These are phyloP conservation scores for Anhinga anhinga DNA, from an alignment of 2,113 vertebrate genomes.

Conservation along the genomic window DNA sequence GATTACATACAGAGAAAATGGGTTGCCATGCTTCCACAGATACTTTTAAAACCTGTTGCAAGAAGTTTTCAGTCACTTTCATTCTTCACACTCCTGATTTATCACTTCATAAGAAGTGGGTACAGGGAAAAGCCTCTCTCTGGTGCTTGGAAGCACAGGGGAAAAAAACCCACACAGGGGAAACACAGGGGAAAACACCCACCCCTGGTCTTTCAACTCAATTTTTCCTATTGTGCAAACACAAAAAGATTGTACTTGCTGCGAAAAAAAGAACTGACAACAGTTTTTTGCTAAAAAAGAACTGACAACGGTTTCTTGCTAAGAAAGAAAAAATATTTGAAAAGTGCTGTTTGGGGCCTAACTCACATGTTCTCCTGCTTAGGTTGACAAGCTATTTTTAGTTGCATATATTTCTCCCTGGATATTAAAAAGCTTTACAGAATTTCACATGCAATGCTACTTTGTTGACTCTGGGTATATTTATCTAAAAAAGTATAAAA, in stretches of 20 bases:
- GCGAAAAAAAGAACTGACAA: background rate
- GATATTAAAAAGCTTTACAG: background rate
- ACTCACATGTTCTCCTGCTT: background rate
- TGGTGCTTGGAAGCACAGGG: background rate
- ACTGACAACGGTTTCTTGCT: rapidly evolving
- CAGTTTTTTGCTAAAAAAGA: too few relatives aligned
- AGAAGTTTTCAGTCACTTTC: background rate
- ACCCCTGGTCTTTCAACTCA: background rate
- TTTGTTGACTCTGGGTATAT: background rate
- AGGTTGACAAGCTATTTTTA: background rate
- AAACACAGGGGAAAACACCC: background rate
- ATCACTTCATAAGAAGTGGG: background rate
- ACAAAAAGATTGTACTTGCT: background rate
- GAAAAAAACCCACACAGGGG: background rate
- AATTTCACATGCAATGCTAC: background rate
- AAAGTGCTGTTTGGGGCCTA: background rate
- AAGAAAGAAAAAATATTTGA: background rate
- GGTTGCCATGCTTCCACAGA: background rate
- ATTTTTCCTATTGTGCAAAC: background rate
- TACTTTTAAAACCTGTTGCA: background rate
- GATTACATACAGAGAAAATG: background rate
- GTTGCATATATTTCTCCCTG: background rate
- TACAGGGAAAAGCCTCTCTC: background rate
- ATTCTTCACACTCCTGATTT: background rate
- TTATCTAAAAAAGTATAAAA: background rate